Base-by-base conservation (phyloP, 2,888 invertebrate species). In the Lacanobia wlatinum region DNA sequence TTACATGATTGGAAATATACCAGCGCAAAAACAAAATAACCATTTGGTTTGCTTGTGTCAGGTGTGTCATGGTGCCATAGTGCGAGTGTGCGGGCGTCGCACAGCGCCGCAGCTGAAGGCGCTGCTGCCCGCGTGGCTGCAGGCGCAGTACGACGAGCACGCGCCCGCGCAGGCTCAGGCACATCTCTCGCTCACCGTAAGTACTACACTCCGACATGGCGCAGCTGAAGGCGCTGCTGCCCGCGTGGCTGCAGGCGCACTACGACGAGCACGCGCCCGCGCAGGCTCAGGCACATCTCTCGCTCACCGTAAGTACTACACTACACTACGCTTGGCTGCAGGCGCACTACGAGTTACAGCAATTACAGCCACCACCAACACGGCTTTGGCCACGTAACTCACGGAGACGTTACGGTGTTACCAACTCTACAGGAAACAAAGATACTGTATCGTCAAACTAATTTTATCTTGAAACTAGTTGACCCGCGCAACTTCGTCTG, bases 241-340 rank as follows among this genome's bases (percentile, higher is more conserved):
- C 98, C 2, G 96, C 97, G 6, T 99, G 99, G 99, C 97, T 99
- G 88, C 97, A 97, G 59, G 98, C 98, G 66, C 98, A 98, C 90
- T 97, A 98, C 95, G 99, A 99, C 92, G 97, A 97, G 16, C 98
- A 98, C 94, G 97, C 98, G 53, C 98, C 98, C 14, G 98, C 98
- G 46, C 83, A 81, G 71, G 80, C 92, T 0, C 84, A 84, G 58
- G 89, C 90, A 0, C 71, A 73, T 1, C 62, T 53, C 79, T 87
- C 92, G 48, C 90, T 93, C 65, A 67, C 83, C 58, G 92, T 91
- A 69, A 67, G 73, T 76, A n/a, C 38, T 10, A 21, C 18, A 21
- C 21, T 14, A 34, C 14, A 43, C 98, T 12, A 16, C 2, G 96
- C 97, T 5, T 99, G 99, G 99, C 97, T 99, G 88, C 97, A 97